Conservation (phyloP, 2,888 invertebrate genomes). For the Chelonus formosanus region DNA sequence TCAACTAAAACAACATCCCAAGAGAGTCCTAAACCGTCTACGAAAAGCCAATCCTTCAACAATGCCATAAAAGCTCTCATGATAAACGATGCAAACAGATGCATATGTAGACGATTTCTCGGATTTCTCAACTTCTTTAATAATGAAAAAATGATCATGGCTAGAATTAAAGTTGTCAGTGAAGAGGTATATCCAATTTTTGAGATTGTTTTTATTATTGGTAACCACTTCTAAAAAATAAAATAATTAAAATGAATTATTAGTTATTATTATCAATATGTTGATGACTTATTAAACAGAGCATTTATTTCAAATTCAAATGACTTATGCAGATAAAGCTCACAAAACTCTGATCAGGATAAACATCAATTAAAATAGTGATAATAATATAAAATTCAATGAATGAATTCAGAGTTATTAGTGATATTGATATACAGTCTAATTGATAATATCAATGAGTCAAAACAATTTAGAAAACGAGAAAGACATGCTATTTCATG, state of each 20-base stretch:
- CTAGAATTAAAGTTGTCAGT: constrained; percentile 66
- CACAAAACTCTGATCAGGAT: no score
- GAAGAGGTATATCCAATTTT: constrained; percentile 69
- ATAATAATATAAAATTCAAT: no score
- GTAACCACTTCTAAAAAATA: constrained; percentile 65
- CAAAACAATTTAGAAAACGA: no score
- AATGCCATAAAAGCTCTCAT: constrained; percentile 71
- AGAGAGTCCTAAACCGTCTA: constrained; percentile 66
- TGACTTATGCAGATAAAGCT: no score
- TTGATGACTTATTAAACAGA: no score
- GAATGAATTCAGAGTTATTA: no score
- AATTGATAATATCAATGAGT: no score
- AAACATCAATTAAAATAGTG: no score
- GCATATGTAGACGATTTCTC: constrained; percentile 73
- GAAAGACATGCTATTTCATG: no score
- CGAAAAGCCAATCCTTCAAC: constrained; percentile 69
- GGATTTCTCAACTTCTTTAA: constrained; percentile 73
- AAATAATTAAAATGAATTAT: not conserved
- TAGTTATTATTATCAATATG: no score
- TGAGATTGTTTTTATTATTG: constrained; percentile 67
- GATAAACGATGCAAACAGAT: constrained; percentile 74
- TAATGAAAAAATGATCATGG: constrained; percentile 67
- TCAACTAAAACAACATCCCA: constrained; percentile 61
- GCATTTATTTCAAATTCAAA: no score
- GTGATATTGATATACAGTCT: no score